These are phyloP conservation scores for Tyrophagus putrescentiae DNA, from an alignment of 1,140 invertebrate species.

Conservation along the genomic window DNA sequence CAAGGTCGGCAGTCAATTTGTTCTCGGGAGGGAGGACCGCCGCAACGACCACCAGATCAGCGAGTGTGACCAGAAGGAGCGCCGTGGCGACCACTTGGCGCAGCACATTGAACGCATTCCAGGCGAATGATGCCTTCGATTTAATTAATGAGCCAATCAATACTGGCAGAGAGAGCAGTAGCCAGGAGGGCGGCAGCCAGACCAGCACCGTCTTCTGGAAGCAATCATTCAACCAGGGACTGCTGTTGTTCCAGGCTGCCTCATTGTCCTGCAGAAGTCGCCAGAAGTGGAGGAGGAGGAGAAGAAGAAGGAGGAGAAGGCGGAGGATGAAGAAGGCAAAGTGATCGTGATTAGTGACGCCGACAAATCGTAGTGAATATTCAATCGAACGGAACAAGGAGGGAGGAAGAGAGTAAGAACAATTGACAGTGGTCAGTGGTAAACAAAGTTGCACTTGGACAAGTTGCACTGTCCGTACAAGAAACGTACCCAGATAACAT, in stretches of 20 bases:
- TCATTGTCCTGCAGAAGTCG: conserved; percentile 31
- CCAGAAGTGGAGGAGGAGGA: neutral
- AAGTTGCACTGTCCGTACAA: too few relatives aligned
- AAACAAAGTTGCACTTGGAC: too few relatives aligned
- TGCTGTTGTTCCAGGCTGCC: conserved; percentile 37
- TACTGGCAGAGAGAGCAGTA: neutral
- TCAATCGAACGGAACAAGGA: neutral
- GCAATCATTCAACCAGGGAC: conserved; percentile 31
- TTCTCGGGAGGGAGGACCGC: neutral
- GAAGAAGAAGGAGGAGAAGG: neutral
- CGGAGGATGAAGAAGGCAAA: neutral
- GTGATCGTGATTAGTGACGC: neutral
- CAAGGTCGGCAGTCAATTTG: conserved; percentile 8
- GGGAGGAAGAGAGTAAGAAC: too few relatives aligned
- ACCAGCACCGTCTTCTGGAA: conserved; percentile 33
- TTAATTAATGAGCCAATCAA: conserved; percentile 2
- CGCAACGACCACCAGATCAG: neutral
- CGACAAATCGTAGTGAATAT: too few relatives aligned
- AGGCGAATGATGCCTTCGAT: neutral
- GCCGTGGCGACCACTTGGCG: neutral
- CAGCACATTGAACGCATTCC: neutral
- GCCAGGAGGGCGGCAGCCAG: conserved; percentile 31
- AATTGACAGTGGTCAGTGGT: too few relatives aligned
- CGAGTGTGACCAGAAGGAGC: neutral
- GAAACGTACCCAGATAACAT: neutral